These are phyloP conservation scores for Trichosurus vulpecula DNA, from an alignment of 2,797 vertebrate species.

Conservation along the genomic window DNA sequence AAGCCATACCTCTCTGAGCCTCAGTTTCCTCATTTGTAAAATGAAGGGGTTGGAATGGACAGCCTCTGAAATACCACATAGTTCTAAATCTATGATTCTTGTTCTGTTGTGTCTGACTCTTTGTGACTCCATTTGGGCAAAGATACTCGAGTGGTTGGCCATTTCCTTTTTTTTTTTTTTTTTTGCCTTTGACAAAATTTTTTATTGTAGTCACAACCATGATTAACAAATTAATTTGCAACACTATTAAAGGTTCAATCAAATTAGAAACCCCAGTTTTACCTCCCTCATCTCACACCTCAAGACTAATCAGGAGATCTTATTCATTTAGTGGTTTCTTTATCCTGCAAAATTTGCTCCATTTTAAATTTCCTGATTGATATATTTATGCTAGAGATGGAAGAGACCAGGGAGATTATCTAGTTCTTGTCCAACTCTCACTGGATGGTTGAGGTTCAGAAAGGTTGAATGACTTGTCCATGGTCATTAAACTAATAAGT, in stretches of 20 bases:
- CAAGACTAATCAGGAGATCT: not conserved
- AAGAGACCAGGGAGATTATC: not conserved
- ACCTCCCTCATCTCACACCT: not conserved
- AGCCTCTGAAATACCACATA: not conserved
- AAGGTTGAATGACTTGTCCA: not conserved
- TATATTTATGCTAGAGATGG: not conserved
- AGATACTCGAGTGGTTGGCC: not conserved
- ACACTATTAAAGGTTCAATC: not conserved
- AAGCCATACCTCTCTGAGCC: not conserved
- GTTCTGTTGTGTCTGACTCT: not conserved
- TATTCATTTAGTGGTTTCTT: not conserved
- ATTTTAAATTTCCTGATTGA: not conserved
- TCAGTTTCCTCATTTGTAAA: not conserved
- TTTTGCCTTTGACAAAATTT: not conserved
- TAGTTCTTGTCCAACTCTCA: not conserved
- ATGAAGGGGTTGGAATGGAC: not conserved
- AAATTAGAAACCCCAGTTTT: slow-evolving; percentile 20
- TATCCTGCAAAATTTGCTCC: slow-evolving; percentile 21
- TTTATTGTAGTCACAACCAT: not conserved
- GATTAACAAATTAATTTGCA: slow-evolving; percentile 1
- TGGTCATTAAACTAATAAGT: not conserved
- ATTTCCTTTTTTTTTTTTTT: not conserved
- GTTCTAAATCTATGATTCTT: not conserved
- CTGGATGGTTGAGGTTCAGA: not conserved
- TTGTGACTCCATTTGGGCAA: not conserved